Evolutionary conservation across 2,888 invertebrate genomes (phyloP), one percentile per base, ranked within the genome.

Genomic region (Petrolisthes manimaculis): DNA sequence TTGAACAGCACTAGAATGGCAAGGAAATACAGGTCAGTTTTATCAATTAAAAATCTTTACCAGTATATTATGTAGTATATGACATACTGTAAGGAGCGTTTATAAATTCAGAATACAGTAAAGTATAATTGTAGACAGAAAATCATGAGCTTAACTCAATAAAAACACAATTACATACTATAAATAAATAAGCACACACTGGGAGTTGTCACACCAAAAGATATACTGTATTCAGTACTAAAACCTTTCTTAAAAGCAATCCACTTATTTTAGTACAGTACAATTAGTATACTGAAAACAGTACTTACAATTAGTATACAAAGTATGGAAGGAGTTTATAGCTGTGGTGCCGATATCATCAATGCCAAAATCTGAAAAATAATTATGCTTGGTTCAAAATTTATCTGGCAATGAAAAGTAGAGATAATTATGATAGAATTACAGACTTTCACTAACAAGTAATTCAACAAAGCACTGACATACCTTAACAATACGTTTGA

Each of bases 291-390:
- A 21, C 21, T 37, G n/a, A 37, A n/a, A 2, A 37, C 14, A 21
- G 12, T 21, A 84, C 87, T 87, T 78, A 88, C 88, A 55, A 51
- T 80, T 88, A 80, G 69, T 80, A 81, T 88, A 88, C 53, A 84
- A 61, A 18, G 79, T 74, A 24, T 74, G 55, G 61, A 75, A 84
- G 12, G 84, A 80, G 21, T 71, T 67, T 80, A 53, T 75, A 37
- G 54, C 75, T 69, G 24, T 55, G 37, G 56, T 51, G 21, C 37
- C 24, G 21, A 55, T 53, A 84, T 3, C 24, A 21, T 55, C 37
- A 56, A 54, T 18, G 56, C 24, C 67, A 75, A 74, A 53, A 75
- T n/a, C 54, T 8, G 53, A 81, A 21, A 61, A 56, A 8, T 14
- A 18, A 24, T 12, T 61, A 21, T n/a, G 14, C 55, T 54, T 21